Evolutionary conservation across 2,113 vertebrate species (phyloP), one percentile per base, ranked within the genome.

Genomic region (Platichthys flesus): DNA sequence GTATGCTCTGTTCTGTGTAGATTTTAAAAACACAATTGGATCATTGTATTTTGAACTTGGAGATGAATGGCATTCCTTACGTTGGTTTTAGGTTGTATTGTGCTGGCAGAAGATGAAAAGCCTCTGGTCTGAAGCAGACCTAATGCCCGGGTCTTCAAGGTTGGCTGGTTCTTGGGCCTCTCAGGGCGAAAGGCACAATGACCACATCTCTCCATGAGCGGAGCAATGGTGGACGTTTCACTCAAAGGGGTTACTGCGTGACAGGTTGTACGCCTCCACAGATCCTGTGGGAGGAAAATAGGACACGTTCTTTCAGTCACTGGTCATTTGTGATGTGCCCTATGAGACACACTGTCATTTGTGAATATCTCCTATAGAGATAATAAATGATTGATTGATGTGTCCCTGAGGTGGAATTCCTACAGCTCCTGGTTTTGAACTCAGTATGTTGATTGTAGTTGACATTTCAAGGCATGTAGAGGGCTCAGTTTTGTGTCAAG

Each of bases 121-220:
- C 74, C 67, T 76, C 28, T 15, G 59, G 76, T 79, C 68, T 86
- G 84, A 90, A 84, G 75, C 72, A 15, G 82, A 83, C 86, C 83
- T 82, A 82, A 91, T 88, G 79, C 78, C 71, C 9, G 28, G 81
- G 78, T 90, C 84, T 89, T 87, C 79, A 78, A 77, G 91, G 91
- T 86, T 88, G 90, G 83, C 84, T 89, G 90, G 37, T 80, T 90
- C 69, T 71, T 54, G 82, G 84, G 85, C 84, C 86, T 86, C 82
- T 86, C 61, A 56, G 85, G 79, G 76, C 82, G 83, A 61, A 56
- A 47, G 74, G 73, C 79, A 92, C 88, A 90, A 92, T 88, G 90
- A 87, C 81, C 79, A 75, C 77, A 62, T 84, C 86, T 89, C 84
- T 85, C 65, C 76, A 78, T 82, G 81, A 86, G 84, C 23, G 10